Base-by-base conservation (phyloP, 2,797 vertebrate genomes). In the Enteromius afrohamiltoni region DNA sequence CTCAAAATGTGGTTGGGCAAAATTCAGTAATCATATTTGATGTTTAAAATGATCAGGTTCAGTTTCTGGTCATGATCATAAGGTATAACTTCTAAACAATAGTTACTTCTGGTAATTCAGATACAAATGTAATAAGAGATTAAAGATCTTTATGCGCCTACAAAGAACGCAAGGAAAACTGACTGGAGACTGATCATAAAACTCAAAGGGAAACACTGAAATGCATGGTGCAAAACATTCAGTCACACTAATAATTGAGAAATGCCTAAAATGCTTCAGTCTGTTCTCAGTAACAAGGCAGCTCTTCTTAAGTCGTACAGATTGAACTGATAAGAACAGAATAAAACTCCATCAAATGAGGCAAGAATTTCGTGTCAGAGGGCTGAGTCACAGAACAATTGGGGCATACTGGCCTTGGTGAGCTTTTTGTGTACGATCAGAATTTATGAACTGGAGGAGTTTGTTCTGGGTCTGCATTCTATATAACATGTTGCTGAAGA, bases 361-460 rank as follows among this genome's bases (percentile, higher is more conserved):
- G 29, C 6, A 1, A 74, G 80, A 51, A 34, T 77, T 17, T 68
- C 37, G 0, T 77, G 40, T 19, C 62, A 69, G 13, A 9, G 26
- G 73, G 47, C 60, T 83, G 81, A 83, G 37, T 83, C 81, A 77
- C 49, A 68, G 62, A 77, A 53, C 73, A 77, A 69, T 58, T 67
- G 26, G 34, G 47, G 4, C 11, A 68, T 11, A 65, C 49, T 76
- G 80, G 53, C 60, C 60, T 68, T 74, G 80, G 69, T 37, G 29
- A 26, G 58, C 47, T 82, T 74, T 58, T 74, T 75, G 69, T 64
- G 70, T n/a, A 65, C 74, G 70, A 65, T 53, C 45, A 42, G 60
- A 75, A 75, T 64, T 49, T 65, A 55, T 82, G 47, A 82, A 82
- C 10, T 68, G 55, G 14, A 31, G 79, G 47, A 42, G 73, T 76